Evolutionary conservation across 2,113 vertebrate genomes (phyloP).

Genomic region (Aplodontia rufa): DNA sequence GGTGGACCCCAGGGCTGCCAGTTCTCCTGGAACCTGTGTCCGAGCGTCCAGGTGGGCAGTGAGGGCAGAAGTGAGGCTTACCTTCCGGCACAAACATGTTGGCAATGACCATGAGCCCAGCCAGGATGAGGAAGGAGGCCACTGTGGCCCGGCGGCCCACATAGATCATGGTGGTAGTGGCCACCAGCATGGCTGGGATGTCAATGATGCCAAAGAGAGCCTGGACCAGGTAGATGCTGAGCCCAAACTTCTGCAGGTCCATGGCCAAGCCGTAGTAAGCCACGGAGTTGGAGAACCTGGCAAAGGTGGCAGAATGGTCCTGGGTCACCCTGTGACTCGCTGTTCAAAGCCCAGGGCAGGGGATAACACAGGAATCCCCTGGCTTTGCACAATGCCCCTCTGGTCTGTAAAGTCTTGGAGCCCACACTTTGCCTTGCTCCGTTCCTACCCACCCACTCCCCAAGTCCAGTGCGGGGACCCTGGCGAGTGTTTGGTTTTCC

Average conservation of each 20-base stretch:
- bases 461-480: background rate
- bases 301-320: background rate
- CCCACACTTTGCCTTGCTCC: background rate
- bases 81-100: slow-evolving; percentile 89
- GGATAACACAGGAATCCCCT: background rate
- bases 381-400: background rate
- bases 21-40: background rate
- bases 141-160: slow-evolving; percentile 87
- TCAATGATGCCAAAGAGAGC: slow-evolving; percentile 89
- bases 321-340: background rate
- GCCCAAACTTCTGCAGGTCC: slow-evolving; percentile 92
- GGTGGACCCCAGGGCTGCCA: background rate
- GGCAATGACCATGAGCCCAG: slow-evolving; percentile 84
- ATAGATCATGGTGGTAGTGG: slow-evolving; percentile 84
- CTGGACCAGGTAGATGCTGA: slow-evolving; percentile 89
- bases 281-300: slow-evolving; percentile 88
- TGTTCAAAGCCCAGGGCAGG: background rate
- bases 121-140: slow-evolving; percentile 85
- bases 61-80: slow-evolving; percentile 53
- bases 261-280: slow-evolving; percentile 92
- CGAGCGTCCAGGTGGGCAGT: accelerated
- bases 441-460: background rate
- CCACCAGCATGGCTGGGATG: slow-evolving; percentile 87
- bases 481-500: accelerated
- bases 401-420: background rate